Base-by-base conservation (phyloP, 2,113 vertebrate genomes). In the Puffinus mauretanicus region DNA sequence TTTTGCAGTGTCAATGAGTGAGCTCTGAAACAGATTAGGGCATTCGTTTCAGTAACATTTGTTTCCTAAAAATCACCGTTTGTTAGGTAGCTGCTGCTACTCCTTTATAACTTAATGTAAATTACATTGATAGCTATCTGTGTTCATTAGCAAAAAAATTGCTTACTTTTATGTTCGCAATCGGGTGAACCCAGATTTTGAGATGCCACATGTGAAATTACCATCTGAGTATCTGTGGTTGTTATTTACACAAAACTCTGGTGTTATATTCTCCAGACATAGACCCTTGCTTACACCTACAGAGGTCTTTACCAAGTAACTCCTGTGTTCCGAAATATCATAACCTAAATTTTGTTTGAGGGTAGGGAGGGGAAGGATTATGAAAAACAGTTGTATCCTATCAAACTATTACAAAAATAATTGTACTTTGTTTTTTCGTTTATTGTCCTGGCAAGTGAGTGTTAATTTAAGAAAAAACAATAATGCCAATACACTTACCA, bases 81-180 rank as follows among this genome's bases (percentile, higher is more conserved):
- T 27, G 2, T n/a, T 78, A 27, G 10, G 3, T 57, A 34, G 16
- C 30, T 93, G 11, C 27, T 76, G 15, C 17, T 67, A 4, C 18
- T 71, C 21, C 29, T 21, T 58, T 67, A 12, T 42, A 66, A 17
- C 6, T 32, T 55, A 13, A 30, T 55, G 8, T 9, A 36, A 51
- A 30, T 86, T 72, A 20, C 7, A 10, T 38, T 22, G 19, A 22
- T 13, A 49, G 5, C 7, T 70, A 3, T 40, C 36, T 58, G 11
- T 29, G 20, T 36, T 55, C 19, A 16, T 70, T 70, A 69, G 40
- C 13, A 77, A 55, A 73, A 76, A 49, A 14, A 11, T 57, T 61
- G 4, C 0, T 0, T 54, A 8, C 8, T 60, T 71, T 9, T 29
- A 26, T 26, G 3, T 34, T 70, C 72, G 30, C 15, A 36, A 1